These are phyloP conservation scores for Drosophila virilis DNA, from an alignment of 1,140 invertebrate genomes.

Conservation along the genomic window DNA sequence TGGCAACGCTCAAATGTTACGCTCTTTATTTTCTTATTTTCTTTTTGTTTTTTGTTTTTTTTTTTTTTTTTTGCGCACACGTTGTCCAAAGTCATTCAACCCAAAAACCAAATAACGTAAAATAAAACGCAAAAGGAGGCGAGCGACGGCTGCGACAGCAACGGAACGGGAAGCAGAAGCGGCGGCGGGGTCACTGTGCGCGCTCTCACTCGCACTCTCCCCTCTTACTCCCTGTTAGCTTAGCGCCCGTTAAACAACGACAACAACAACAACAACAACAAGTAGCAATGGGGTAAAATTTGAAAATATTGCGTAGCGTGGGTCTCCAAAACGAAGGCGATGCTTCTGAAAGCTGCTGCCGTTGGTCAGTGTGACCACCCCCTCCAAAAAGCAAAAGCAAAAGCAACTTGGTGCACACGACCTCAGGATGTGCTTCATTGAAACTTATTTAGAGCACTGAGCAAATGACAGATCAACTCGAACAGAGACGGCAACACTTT, in stretches of 20 bases:
- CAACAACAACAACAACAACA: conserved; percentile 26
- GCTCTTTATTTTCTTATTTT: conserved; percentile 65
- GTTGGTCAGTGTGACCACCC: conserved; percentile 24
- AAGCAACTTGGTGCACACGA: conserved; percentile 15
- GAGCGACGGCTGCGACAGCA: conserved; percentile 27
- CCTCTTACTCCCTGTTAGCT: conserved; percentile 13
- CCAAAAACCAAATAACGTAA: conserved; percentile 75
- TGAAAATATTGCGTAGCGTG: conserved; percentile 47
- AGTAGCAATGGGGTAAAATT: conserved; percentile 38
- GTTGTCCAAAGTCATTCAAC: conserved; percentile 77
- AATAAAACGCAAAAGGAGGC: conserved; percentile 68
- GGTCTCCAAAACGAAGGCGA: conserved; percentile 6
- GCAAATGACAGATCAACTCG: conserved; percentile 19
- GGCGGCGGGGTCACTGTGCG: conserved; percentile 71
- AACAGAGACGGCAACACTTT: conserved; percentile 10
- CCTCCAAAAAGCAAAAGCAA: conserved; percentile 1
- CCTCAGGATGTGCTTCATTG: conserved; percentile 58
- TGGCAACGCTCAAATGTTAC: conserved; percentile 50
- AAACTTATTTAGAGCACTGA: conserved; percentile 27
- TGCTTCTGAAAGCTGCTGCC: conserved; percentile 10
- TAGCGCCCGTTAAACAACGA: conserved; percentile 29
- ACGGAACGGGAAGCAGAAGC: conserved; percentile 30
- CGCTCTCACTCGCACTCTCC: conserved; percentile 30
- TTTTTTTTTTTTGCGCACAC: conserved; percentile 54
- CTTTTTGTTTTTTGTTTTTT: conserved; percentile 51